phyloP scores from a whole-genome alignment of 2,888 invertebrate species.

The Pammene aurita region DNA sequence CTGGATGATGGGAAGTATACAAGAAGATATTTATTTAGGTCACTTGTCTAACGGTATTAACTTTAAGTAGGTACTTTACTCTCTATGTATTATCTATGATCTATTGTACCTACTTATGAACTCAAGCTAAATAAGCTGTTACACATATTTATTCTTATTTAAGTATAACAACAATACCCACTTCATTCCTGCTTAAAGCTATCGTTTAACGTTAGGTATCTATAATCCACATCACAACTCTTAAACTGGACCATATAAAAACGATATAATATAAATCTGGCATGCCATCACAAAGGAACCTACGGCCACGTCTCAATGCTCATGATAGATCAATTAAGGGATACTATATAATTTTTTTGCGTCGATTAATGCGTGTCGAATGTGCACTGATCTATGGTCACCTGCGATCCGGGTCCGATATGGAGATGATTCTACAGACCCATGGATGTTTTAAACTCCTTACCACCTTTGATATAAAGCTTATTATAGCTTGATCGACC shows the following conservation, averaged over 20 bases:
- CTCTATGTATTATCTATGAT: too few species aligned
- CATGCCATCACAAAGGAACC: constrained; percentile 25
- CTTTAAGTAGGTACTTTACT: too few species aligned
- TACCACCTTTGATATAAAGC: neutral
- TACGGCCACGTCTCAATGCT: constrained; percentile 27
- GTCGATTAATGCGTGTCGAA: constrained; percentile 53
- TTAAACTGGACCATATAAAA: constrained; percentile 1
- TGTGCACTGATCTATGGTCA: constrained; percentile 50
- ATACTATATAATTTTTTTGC: constrained; percentile 53
- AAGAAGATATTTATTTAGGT: too few species aligned
- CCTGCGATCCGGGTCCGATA: constrained; percentile 71
- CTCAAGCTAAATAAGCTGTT: too few species aligned
- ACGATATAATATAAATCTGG: constrained; percentile 19
- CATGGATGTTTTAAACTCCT: neutral
- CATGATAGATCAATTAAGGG: constrained; percentile 39
- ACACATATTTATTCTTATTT: too few species aligned
- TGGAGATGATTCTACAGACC: constrained; percentile 63
- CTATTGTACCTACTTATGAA: too few species aligned
- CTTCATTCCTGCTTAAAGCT: too few species aligned
- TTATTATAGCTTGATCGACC: neutral
- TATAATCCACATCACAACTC: too few species aligned
- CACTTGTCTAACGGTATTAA: too few species aligned
- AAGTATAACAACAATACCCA: too few species aligned
- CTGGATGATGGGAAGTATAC: too few species aligned
- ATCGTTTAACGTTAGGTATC: too few species aligned